A percentile compares a stretch with the other conserved stretches of the same genome.
Conservation (phyloP, 2,888 invertebrate genomes). For the Machimus rusticus region DNA sequence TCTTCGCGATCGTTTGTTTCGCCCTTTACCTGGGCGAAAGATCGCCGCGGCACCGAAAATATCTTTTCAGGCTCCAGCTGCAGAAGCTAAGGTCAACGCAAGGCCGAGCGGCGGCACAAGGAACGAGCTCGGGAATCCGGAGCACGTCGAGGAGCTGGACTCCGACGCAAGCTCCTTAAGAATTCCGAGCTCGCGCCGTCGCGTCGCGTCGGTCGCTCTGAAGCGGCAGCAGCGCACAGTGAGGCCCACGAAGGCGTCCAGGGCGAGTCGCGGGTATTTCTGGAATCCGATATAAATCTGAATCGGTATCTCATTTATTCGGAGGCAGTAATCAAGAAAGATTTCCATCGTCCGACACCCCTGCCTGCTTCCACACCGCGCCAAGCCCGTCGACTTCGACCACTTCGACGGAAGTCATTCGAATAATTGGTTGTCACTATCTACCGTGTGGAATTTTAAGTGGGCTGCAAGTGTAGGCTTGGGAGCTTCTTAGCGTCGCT, state of each 20-base stretch:
- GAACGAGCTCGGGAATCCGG: background rate
- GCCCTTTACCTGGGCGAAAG: background rate
- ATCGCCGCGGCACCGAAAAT: background rate
- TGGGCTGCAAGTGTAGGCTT: constrained; percentile 43
- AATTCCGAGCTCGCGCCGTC: background rate
- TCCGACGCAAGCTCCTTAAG: background rate
- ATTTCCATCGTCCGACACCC: constrained; percentile 31
- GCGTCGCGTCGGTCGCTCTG: too few species aligned
- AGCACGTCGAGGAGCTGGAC: background rate
- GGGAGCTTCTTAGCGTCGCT: constrained; percentile 7
- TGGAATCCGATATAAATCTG: constrained; percentile 33
- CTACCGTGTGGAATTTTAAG: constrained; percentile 43
- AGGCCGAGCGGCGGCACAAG: background rate
- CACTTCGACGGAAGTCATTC: constrained; percentile 49
- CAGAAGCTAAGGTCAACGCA: constrained; percentile 19
- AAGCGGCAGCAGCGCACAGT: background rate
- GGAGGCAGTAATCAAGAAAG: constrained; percentile 1
- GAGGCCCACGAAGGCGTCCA: background rate
- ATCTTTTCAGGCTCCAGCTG: background rate
- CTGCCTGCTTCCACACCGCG: background rate
- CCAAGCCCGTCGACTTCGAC: background rate
- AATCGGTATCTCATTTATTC: constrained; percentile 26
- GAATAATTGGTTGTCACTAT: constrained; percentile 50
- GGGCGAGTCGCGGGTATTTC: background rate
- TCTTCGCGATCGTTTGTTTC: background rate